Evolutionary conservation across 2,888 invertebrate species (phyloP).

Genomic region (Alviniconcha strummeri): DNA sequence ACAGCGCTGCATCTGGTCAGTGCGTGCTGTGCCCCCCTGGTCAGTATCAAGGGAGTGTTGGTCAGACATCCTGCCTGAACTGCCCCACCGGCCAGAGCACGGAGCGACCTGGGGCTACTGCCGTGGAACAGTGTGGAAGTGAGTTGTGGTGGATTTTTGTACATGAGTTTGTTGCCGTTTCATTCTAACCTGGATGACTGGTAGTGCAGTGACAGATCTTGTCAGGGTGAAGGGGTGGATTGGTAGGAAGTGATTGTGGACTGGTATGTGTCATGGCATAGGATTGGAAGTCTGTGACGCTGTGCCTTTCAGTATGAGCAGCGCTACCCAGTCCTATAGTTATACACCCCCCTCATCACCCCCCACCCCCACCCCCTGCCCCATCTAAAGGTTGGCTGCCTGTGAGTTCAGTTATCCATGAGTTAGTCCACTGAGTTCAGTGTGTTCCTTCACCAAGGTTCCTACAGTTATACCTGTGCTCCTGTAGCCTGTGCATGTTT

Average conservation of each 20-base stretch:
- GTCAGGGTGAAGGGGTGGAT: too few relatives aligned
- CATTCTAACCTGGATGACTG: too few relatives aligned
- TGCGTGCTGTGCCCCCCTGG: slow-evolving; percentile 41
- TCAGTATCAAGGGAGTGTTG: slow-evolving; percentile 42
- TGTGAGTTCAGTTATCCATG: too few relatives aligned
- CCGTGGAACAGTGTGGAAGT: slow-evolving; percentile 48
- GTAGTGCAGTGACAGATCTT: too few relatives aligned
- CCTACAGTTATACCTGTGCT: too few relatives aligned
- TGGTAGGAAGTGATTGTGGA: background rate
- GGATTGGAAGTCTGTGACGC: background rate
- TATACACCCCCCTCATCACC: too few relatives aligned
- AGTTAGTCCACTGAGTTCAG: too few relatives aligned
- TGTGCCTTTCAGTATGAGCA: background rate
- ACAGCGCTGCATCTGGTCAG: background rate
- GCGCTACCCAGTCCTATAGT: too few relatives aligned
- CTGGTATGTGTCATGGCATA: background rate
- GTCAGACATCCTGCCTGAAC: slow-evolving; percentile 37
- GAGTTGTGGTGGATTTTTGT: slow-evolving; percentile 23
- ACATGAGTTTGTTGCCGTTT: background rate
- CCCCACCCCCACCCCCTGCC: too few relatives aligned
- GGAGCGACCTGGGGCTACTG: slow-evolving; percentile 42
- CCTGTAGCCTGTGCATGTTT: too few relatives aligned
- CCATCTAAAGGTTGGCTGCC: too few relatives aligned
- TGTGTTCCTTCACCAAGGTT: too few relatives aligned
- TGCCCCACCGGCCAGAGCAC: slow-evolving; percentile 44